A percentile compares a stretch with the other conserved stretches of the same genome.
These are phyloP conservation scores for Nematopogon swammerdamellus DNA, from an alignment of 2,888 invertebrate genomes.

Conservation along the genomic window DNA sequence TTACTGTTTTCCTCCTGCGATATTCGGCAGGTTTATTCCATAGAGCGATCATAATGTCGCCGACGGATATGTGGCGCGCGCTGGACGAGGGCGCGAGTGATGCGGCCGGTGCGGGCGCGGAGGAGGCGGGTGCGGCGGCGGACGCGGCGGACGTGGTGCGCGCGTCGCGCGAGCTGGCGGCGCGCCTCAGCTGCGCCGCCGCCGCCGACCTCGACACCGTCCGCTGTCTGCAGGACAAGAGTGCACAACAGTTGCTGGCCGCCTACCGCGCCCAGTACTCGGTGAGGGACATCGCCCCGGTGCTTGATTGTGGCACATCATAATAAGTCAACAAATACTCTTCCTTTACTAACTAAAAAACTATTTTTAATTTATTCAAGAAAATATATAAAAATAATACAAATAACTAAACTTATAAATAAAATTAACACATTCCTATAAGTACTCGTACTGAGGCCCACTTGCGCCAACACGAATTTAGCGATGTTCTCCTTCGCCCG, in stretches of 20 bases:
- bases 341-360: no score
- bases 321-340: no score
- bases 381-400: no score
- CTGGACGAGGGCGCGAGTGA: constrained; percentile 18
- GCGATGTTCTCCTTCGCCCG: no score
- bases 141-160: constrained; percentile 31
- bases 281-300: no score
- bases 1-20: no score
- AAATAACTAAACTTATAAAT: no score
- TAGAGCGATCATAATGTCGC: constrained; percentile 67
- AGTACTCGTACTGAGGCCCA: no score
- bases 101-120: constrained; percentile 26
- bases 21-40: constrained; percentile 63
- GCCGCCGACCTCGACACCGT: constrained; percentile 51
- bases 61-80: constrained; percentile 38
- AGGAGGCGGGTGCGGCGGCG: constrained; percentile 22
- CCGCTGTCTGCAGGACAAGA: constrained; percentile 60
- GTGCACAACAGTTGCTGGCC: constrained; percentile 54
- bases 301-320: no score
- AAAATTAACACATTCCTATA: no score
- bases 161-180: constrained; percentile 55
- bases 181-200: constrained; percentile 47
- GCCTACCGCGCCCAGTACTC: constrained; percentile 53
- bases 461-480: no score
- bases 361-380: no score